Conservation (phyloP, 2,113 vertebrate genomes). For the Pagrus major region DNA sequence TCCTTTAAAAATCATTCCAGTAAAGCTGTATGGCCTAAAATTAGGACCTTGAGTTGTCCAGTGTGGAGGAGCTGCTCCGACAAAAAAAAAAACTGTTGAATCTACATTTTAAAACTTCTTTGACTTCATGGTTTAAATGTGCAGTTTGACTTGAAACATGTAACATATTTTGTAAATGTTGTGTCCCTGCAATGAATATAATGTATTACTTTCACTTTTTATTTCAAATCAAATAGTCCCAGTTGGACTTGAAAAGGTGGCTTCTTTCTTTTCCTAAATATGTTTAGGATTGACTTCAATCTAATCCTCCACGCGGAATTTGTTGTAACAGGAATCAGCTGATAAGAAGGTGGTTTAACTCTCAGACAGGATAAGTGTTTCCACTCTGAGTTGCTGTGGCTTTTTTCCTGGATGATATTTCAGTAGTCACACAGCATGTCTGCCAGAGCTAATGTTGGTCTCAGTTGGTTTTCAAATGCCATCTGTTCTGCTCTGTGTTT, state of each 20-base stretch:
- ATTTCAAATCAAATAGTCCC: constrained; percentile 2
- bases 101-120: not conserved
- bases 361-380: constrained; percentile 69
- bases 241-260: not conserved
- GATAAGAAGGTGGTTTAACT: constrained; percentile 56
- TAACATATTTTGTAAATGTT: no score
- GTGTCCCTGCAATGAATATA: not conserved
- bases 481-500: constrained; percentile 35
- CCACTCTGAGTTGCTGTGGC: constrained; percentile 50
- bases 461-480: constrained; percentile 51
- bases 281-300: constrained; percentile 33
- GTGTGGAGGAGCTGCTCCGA: not conserved
- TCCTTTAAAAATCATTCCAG: not conserved
- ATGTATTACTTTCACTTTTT: not conserved
- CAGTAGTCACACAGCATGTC: constrained; percentile 12
- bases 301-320: constrained; percentile 43
- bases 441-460: constrained; percentile 1
- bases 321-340: constrained; percentile 58
- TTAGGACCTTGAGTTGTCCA: not conserved
- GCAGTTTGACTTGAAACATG: not conserved
- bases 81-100: not conserved
- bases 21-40: not conserved
- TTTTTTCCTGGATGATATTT: constrained; percentile 35
- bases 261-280: not conserved
- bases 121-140: not conserved